Evolutionary conservation across 2,113 vertebrate species (phyloP).

Genomic region (Gyps fulvus): DNA sequence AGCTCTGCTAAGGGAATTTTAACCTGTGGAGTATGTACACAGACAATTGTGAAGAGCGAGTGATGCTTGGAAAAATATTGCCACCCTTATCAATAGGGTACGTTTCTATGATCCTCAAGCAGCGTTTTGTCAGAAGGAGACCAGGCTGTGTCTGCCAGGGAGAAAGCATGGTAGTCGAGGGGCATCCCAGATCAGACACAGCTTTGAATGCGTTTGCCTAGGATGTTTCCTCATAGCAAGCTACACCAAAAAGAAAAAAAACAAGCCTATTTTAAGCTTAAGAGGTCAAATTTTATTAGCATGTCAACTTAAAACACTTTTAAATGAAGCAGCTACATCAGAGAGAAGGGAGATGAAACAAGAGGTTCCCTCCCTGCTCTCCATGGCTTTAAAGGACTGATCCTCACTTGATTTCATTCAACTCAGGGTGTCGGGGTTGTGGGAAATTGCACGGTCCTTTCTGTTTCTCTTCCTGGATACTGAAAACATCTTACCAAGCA

Average conservation of each 20-base stretch:
- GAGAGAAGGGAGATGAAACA: background rate
- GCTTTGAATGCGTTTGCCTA: background rate
- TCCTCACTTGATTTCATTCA: background rate
- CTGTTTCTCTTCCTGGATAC: background rate
- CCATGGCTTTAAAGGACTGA: background rate
- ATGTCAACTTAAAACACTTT: background rate
- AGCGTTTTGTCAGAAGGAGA: background rate
- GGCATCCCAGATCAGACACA: background rate
- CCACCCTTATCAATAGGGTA: background rate
- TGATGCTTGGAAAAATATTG: background rate
- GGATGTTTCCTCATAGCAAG: background rate
- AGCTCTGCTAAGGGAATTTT: background rate
- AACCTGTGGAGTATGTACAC: accelerated
- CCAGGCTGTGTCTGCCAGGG: background rate
- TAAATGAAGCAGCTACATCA: background rate
- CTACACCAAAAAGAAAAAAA: background rate
- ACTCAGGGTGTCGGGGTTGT: background rate
- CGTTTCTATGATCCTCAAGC: background rate
- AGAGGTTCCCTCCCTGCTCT: background rate
- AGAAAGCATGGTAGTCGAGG: background rate
- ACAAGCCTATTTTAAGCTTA: background rate
- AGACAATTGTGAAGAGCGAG: background rate
- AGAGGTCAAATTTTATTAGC: background rate
- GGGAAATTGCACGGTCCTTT: background rate
- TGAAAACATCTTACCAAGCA: background rate